Evolutionary conservation across 2,888 invertebrate species (phyloP).

Genomic region (Rotaria socialis): DNA sequence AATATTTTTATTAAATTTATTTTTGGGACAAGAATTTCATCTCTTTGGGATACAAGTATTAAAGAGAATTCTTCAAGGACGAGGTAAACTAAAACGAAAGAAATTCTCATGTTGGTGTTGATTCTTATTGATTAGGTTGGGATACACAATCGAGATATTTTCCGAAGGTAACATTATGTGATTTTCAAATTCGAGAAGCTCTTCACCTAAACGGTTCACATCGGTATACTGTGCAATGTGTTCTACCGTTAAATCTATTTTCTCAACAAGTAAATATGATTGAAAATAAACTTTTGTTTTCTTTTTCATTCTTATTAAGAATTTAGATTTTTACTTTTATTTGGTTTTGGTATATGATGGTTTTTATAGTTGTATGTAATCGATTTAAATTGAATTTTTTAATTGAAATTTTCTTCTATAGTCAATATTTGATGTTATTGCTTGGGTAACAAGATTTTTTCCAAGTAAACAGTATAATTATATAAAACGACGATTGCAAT

Average conservation of each 20-base stretch:
- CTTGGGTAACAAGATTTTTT: constrained; percentile 45
- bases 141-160: constrained; percentile 44
- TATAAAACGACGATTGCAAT: constrained; percentile 46
- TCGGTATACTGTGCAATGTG: constrained; percentile 48
- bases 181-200: constrained; percentile 45
- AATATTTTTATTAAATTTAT: constrained; percentile 44
- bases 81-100: neutral
- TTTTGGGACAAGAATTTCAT: constrained; percentile 47
- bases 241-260: constrained; percentile 48
- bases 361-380: constrained; percentile 32
- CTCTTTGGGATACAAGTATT: constrained; percentile 45
- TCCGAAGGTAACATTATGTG: constrained; percentile 46
- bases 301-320: neutral
- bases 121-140: constrained; percentile 35
- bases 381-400: too few relatives aligned
- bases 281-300: neutral
- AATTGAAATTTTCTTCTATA: neutral
- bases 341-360: constrained; percentile 47
- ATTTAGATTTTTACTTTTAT: constrained; percentile 45
- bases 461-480: constrained; percentile 46
- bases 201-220: constrained; percentile 44
- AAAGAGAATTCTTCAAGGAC: constrained; percentile 44
- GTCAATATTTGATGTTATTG: constrained; percentile 44
- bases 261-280: constrained; percentile 40
- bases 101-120: neutral